These are phyloP conservation scores for Melangyna quadrimaculata DNA, from an alignment of 2,888 invertebrate species.

Conservation along the genomic window DNA sequence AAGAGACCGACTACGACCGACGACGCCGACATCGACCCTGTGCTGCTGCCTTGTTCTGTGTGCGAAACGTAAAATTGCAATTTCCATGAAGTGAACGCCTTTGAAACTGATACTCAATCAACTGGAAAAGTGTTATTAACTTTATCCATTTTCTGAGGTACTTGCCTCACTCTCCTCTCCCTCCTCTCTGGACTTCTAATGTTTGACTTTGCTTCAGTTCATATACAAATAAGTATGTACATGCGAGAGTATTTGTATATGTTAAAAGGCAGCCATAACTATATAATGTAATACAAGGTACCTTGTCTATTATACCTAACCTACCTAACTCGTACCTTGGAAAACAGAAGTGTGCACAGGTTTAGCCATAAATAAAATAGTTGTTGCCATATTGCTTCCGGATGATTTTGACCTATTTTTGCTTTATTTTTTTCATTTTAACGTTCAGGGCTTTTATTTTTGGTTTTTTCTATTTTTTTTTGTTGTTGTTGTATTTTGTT, in stretches of 20 bases:
- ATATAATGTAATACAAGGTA: background rate
- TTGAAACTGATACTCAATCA: constrained; percentile 70
- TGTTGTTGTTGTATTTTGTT: too few species aligned
- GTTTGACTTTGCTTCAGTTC: constrained; percentile 46
- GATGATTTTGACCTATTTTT: constrained; percentile 67
- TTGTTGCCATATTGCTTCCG: constrained; percentile 59
- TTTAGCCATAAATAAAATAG: constrained; percentile 62
- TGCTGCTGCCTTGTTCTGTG: background rate
- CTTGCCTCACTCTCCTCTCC: too few species aligned
- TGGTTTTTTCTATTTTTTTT: background rate
- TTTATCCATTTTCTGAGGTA: constrained; percentile 57
- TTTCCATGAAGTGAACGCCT: constrained; percentile 67
- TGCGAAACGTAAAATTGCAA: constrained; percentile 63
- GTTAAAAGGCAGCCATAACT: background rate
- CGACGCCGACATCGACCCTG: background rate
- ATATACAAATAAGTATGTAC: background rate
- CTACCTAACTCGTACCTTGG: background rate
- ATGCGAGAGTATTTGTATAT: background rate
- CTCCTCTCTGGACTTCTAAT: constrained; percentile 47
- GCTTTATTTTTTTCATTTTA: constrained; percentile 23
- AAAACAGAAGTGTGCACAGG: constrained; percentile 29
- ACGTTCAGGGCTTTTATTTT: background rate
- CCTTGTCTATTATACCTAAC: background rate
- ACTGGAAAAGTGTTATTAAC: constrained; percentile 71
- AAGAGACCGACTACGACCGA: background rate